Evolutionary conservation across 1,140 invertebrate genomes (phyloP).

Genomic region (Phymorhynchus buccinoides): DNA sequence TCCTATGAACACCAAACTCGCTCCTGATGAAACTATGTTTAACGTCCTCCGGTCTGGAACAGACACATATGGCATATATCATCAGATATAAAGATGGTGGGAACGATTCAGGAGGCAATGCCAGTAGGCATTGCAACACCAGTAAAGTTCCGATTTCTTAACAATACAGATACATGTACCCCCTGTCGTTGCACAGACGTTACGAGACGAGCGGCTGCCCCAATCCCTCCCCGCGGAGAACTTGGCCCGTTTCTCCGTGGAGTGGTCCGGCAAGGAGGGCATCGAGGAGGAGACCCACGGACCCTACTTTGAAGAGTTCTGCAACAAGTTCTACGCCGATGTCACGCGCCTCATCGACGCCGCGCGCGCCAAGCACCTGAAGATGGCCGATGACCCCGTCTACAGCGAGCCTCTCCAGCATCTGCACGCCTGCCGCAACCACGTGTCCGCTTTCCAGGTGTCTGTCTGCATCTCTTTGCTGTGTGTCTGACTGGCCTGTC

Average conservation of each 20-base stretch:
- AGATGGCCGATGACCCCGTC: conserved; percentile 62
- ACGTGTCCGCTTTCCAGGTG: conserved; percentile 3
- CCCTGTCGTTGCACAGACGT: conserved; percentile 76
- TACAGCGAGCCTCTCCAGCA: conserved; percentile 87
- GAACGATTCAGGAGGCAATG: too few relatives aligned
- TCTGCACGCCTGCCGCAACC: conserved; percentile 7
- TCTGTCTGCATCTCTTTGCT: background rate
- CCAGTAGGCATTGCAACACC: too few relatives aligned
- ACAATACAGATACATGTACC: too few relatives aligned
- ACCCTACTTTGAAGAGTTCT: conserved; percentile 96
- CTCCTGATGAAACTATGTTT: too few relatives aligned
- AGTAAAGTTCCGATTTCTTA: too few relatives aligned
- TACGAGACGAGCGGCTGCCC: conserved; percentile 83
- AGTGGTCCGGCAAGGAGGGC: conserved; percentile 97
- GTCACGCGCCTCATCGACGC: conserved; percentile 83
- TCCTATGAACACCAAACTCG: too few relatives aligned
- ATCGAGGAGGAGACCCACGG: conserved; percentile 92
- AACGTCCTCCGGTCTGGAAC: too few relatives aligned
- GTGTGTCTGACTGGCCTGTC: background rate
- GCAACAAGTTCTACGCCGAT: conserved; percentile 89
- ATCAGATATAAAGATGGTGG: too few relatives aligned
- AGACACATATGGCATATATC: too few relatives aligned
- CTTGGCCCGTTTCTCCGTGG: conserved; percentile 87
- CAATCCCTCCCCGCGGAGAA: conserved; percentile 61
- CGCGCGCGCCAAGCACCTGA: conserved; percentile 76